These are phyloP conservation scores for Triplophysa bombifrons DNA, from an alignment of 2,797 vertebrate genomes.

Conservation along the genomic window DNA sequence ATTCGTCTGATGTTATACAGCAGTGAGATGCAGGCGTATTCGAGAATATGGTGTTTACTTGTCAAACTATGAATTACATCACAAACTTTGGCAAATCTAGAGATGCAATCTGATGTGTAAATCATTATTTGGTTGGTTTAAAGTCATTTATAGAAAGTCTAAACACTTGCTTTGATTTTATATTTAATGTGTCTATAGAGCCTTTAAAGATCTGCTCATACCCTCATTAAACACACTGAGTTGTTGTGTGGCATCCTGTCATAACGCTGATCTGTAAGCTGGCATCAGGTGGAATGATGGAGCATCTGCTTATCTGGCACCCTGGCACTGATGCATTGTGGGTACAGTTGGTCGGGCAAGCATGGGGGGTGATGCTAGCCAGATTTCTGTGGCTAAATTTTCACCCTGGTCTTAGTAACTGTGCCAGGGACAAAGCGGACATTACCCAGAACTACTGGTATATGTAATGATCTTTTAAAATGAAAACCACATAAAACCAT, in stretches of 20 bases:
- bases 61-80: no score
- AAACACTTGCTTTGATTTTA: neutral
- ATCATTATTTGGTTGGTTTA: no score
- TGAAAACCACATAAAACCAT: no score
- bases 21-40: neutral
- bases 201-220: no score
- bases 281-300: slow-evolving; percentile 15
- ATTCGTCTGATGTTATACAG: neutral
- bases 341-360: slow-evolving; percentile 23
- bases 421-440: slow-evolving; percentile 17
- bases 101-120: no score
- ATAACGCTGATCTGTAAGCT: slow-evolving; percentile 6
- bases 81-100: no score
- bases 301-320: slow-evolving; percentile 38
- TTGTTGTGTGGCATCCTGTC: neutral
- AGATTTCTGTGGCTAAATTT: slow-evolving; percentile 1
- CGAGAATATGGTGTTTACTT: no score
- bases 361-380: neutral
- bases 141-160: no score
- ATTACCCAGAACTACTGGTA: neutral
- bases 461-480: no score
- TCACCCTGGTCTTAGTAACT: neutral
- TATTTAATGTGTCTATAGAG: neutral
- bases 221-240: no score
- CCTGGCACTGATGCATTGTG: neutral